Conservation (phyloP, 2,113 vertebrate species). For the Gallinago jamesoni region DNA sequence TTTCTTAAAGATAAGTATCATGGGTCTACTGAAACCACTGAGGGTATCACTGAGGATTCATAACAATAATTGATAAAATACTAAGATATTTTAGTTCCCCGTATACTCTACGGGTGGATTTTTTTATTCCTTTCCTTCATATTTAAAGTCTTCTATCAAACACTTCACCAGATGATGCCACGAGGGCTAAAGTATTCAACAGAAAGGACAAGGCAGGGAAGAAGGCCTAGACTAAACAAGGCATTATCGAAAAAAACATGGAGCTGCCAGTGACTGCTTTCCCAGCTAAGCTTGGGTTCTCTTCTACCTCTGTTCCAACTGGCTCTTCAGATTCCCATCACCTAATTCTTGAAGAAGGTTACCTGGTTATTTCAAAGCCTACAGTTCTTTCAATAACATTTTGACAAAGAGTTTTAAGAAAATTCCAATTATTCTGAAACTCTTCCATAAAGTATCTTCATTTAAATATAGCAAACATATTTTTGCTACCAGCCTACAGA, state of each 20-base stretch:
- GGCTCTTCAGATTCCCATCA: background rate
- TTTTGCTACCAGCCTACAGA: constrained; percentile 27
- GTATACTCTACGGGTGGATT: background rate
- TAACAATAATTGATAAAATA: background rate
- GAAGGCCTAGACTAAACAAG: background rate
- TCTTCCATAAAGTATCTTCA: background rate
- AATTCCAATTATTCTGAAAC: background rate
- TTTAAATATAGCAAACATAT: constrained; percentile 32
- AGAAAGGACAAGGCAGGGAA: background rate
- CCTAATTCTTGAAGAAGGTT: background rate
- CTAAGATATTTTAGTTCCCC: background rate
- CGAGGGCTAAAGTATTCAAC: fast-evolving
- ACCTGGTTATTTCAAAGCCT: background rate
- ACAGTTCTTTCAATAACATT: background rate
- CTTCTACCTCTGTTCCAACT: background rate
- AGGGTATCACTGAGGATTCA: background rate
- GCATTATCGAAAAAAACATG: fast-evolving
- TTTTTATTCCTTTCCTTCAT: background rate
- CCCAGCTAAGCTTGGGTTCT: background rate
- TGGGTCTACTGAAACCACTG: background rate
- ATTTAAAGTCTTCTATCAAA: background rate
- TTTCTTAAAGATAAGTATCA: background rate
- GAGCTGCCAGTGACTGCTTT: background rate
- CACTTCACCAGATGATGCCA: background rate
- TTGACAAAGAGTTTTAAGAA: background rate